A percentile compares a stretch with the other conserved stretches of the same genome.
Evolutionary conservation across 2,113 vertebrate species (phyloP).

Genomic region (Tetrax tetrax): DNA sequence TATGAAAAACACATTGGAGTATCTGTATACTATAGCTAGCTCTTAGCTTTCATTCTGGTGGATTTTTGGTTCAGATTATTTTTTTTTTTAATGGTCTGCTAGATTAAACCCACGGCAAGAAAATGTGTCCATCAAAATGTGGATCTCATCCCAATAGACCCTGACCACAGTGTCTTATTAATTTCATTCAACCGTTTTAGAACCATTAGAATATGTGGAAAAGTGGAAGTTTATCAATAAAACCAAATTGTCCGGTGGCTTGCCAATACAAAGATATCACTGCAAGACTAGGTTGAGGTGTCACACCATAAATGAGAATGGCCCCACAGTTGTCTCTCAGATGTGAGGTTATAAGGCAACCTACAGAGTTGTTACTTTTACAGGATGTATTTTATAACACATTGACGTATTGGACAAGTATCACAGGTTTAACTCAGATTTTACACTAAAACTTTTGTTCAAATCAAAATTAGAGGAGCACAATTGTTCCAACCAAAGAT

Average conservation of each 20-base stretch:
- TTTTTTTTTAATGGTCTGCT: background rate
- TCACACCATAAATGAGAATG: background rate
- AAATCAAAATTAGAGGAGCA: background rate
- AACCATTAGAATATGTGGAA: background rate
- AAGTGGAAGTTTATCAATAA: background rate
- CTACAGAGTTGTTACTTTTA: background rate
- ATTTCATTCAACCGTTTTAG: background rate
- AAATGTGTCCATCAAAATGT: background rate
- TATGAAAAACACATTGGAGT: background rate
- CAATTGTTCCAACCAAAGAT: background rate
- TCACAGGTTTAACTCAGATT: background rate
- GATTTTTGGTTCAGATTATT: background rate
- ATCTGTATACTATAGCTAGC: background rate
- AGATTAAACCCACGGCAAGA: background rate
- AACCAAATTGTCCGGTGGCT: background rate
- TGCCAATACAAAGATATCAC: background rate
- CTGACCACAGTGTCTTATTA: background rate
- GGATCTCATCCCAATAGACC: background rate
- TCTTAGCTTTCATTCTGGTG: background rate
- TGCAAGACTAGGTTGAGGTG: background rate
- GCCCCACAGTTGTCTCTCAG: background rate
- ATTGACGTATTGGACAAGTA: rapidly evolving
- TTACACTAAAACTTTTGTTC: background rate
- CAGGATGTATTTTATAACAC: background rate
- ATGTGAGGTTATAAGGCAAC: background rate